A percentile compares a stretch with the other conserved stretches of the same genome.
Conservation (phyloP, 2,113 vertebrate species). For the Agelaius phoeniceus region DNA sequence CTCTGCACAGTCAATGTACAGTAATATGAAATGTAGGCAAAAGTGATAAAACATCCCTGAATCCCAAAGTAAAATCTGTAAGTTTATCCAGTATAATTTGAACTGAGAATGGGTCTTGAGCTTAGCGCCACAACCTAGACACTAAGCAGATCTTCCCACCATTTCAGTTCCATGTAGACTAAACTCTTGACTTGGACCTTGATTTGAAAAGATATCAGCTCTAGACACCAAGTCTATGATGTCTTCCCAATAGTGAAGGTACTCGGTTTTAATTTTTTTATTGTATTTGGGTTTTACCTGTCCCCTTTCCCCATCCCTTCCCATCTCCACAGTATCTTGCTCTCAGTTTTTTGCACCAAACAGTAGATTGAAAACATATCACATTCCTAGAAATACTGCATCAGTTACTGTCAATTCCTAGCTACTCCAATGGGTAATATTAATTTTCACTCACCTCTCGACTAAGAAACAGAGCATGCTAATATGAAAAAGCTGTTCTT, state of each 20-base stretch:
- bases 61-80: not conserved
- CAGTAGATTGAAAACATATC: not conserved
- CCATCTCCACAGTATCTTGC: not conserved
- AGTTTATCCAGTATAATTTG: not conserved
- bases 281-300: rapidly evolving
- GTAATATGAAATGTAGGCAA: not conserved
- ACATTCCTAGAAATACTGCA: not conserved
- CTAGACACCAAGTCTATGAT: not conserved
- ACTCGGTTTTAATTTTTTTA: not conserved
- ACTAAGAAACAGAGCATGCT: not conserved
- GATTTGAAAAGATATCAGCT: not conserved
- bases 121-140: not conserved
- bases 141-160: not conserved
- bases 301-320: not conserved
- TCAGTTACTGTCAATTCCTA: not conserved
- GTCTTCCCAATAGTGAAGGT: not conserved
- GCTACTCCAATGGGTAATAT: not conserved
- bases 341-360: not conserved
- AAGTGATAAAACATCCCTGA: not conserved
- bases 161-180: not conserved
- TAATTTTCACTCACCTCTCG: not conserved
- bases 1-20: not conserved
- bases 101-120: not conserved
- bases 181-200: not conserved
- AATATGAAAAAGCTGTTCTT: not conserved